Conservation (phyloP, 2,888 invertebrate genomes). For the Drosophila neutralis region DNA sequence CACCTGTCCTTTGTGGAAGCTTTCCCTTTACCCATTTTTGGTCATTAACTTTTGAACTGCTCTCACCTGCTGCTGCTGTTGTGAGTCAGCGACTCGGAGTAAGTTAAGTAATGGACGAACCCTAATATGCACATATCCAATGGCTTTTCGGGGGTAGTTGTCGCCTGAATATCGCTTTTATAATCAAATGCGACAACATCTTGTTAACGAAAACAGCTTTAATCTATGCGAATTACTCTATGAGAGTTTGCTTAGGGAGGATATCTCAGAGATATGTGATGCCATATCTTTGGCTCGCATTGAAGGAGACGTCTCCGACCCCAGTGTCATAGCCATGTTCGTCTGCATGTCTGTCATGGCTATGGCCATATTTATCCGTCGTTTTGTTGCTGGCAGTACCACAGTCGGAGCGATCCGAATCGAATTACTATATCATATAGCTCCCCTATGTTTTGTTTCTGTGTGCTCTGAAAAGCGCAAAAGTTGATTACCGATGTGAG, state of each 20-base stretch:
- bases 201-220: slow-evolving; percentile 43
- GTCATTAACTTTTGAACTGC: slow-evolving; percentile 78
- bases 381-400: too few species aligned
- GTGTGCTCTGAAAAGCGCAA: background rate
- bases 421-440: background rate
- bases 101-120: slow-evolving; percentile 54
- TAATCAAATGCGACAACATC: slow-evolving; percentile 54
- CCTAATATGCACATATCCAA: slow-evolving; percentile 22
- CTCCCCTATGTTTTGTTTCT: background rate
- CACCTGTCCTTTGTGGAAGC: slow-evolving; percentile 23
- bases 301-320: background rate
- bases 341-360: too few species aligned
- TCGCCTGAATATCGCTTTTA: slow-evolving; percentile 27
- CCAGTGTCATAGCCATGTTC: background rate
- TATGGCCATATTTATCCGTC: background rate
- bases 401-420: background rate
- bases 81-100: slow-evolving; percentile 41
- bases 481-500: background rate
- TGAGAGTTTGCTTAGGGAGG: slow-evolving; percentile 1
- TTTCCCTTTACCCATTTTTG: slow-evolving; percentile 64
- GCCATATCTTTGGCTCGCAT: background rate
- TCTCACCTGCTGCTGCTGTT: slow-evolving; percentile 41
- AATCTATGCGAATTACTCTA: slow-evolving; percentile 46
- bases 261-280: background rate
- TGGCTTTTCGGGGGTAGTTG: slow-evolving; percentile 30